phyloP scores from a whole-genome alignment of 2,888 invertebrate genomes.

The Thecophora atra region DNA sequence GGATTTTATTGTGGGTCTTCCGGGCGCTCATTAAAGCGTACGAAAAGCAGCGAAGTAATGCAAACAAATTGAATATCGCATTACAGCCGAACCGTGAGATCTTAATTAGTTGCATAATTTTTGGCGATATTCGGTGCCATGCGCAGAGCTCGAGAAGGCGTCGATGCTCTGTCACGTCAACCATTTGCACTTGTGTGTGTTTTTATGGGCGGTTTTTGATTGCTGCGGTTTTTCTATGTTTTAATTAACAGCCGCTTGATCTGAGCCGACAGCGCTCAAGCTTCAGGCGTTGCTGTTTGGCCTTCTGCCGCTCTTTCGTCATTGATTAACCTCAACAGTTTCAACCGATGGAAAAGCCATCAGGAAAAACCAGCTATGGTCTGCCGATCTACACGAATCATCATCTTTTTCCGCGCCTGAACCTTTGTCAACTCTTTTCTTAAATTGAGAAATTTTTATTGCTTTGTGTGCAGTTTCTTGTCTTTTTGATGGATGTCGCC shows the following conservation, averaged over 20 bases:
- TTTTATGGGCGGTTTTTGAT: not conserved
- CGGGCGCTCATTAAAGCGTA: conserved; percentile 49
- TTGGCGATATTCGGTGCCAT: not conserved
- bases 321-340: no score
- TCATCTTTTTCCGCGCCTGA: no score
- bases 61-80: conserved; percentile 40
- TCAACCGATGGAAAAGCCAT: no score
- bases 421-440: no score
- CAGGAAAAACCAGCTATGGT: no score
- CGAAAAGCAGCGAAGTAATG: conserved; percentile 38
- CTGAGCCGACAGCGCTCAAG: not conserved
- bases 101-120: conserved; percentile 16
- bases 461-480: no score
- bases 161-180: not conserved
- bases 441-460: no score
- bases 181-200: not conserved
- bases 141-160: not conserved
- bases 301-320: no score
- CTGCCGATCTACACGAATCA: no score
- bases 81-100: conserved; percentile 2
- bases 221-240: not conserved
- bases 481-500: no score
- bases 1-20: conserved; percentile 56
- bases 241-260: not conserved
- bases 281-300: no score